Percentiles rank a stretch among this genome's conserved stretches.
Conservation (phyloP, 2,113 vertebrate species). For the Erinaceus europaeus region DNA sequence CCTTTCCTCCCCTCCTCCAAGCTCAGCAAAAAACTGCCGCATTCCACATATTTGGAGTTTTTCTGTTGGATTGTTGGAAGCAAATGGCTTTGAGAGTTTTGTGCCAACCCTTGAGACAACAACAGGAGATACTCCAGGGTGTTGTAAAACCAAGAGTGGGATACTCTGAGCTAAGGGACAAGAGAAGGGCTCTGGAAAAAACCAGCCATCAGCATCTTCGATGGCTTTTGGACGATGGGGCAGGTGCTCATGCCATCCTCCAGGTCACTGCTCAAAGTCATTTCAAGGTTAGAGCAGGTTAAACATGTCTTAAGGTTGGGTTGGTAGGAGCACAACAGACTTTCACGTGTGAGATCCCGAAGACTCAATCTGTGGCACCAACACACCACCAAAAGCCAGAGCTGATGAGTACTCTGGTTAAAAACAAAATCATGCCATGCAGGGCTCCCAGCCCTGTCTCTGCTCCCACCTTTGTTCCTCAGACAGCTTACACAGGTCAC, state of each 20-base stretch:
- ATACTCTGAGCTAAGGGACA: not conserved
- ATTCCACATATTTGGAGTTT: slow-evolving; percentile 42
- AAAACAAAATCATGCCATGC: too few relatives aligned
- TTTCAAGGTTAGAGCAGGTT: not conserved
- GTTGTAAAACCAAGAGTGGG: slow-evolving; percentile 4
- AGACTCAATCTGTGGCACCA: too few relatives aligned
- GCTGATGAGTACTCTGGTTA: too few relatives aligned
- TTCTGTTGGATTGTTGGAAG: slow-evolving; percentile 37
- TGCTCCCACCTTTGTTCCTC: rapidly evolving
- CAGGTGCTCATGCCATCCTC: too few relatives aligned
- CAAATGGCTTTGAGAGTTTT: slow-evolving; percentile 44
- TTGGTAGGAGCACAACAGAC: too few relatives aligned
- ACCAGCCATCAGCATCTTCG: not conserved
- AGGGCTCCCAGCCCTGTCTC: not conserved
- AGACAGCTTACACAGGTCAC: too few relatives aligned
- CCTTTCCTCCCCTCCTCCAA: not conserved
- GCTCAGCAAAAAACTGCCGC: slow-evolving; percentile 29
- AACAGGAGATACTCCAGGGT: slow-evolving; percentile 38
- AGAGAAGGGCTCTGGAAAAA: not conserved
- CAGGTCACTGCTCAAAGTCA: not conserved
- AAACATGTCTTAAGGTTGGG: too few relatives aligned
- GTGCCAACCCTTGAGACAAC: slow-evolving; percentile 48
- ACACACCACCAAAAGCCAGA: too few relatives aligned
- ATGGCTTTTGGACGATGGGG: rapidly evolving
- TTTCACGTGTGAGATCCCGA: too few relatives aligned